Conservation (phyloP, 2,888 invertebrate species). For the Isoperla grammatica region DNA sequence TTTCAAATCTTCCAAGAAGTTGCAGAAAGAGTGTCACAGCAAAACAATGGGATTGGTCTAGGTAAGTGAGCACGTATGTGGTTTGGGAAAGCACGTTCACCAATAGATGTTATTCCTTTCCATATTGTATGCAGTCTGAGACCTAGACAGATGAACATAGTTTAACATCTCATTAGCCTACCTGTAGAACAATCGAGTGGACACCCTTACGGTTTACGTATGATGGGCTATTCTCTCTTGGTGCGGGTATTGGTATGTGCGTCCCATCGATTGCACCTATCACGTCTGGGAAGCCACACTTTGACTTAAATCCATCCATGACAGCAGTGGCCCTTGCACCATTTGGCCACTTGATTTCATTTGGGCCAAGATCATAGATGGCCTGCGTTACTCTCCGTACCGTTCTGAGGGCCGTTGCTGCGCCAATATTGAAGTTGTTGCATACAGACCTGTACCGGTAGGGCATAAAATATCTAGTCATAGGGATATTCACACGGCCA, state of each 20-base stretch:
- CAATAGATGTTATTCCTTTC: neutral
- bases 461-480: too few relatives aligned
- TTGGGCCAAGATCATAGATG: conserved; percentile 23
- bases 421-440: conserved; percentile 31
- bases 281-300: conserved; percentile 28
- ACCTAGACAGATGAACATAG: too few relatives aligned
- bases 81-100: too few relatives aligned
- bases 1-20: too few relatives aligned
- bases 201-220: conserved; percentile 10
- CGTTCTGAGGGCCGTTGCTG: conserved; percentile 29
- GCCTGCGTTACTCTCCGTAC: conserved; percentile 29
- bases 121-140: neutral
- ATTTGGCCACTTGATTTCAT: conserved; percentile 33
- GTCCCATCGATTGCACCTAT: conserved; percentile 33
- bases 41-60: too few relatives aligned
- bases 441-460: conserved; percentile 33
- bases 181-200: conserved; percentile 18
- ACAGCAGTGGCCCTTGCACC: conserved; percentile 19
- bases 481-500: too few relatives aligned
- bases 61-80: too few relatives aligned
- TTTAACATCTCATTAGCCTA: neutral
- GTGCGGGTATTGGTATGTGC: conserved; percentile 29
- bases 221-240: conserved; percentile 20
- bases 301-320: conserved; percentile 22
- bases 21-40: too few relatives aligned